These are phyloP conservation scores for Xylota segnis DNA, from an alignment of 2,888 invertebrate genomes.

Conservation along the genomic window DNA sequence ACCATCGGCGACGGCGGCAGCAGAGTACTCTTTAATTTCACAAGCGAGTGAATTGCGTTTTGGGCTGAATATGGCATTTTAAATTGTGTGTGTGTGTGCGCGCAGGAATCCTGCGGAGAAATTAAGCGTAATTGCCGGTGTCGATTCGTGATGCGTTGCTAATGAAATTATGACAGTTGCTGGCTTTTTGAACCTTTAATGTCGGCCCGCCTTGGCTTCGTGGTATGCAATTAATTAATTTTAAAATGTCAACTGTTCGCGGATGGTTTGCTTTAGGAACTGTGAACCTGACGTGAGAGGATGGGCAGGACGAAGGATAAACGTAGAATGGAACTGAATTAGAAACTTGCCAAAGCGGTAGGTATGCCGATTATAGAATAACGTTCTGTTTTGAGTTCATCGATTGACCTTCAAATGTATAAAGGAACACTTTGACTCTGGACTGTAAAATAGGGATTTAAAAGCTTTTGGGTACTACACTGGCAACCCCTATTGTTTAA, in stretches of 20 bases:
- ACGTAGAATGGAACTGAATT: slow-evolving; percentile 7
- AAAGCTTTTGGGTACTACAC: too few relatives aligned
- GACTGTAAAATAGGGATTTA: too few relatives aligned
- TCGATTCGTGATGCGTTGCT: slow-evolving; percentile 61
- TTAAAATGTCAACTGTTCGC: slow-evolving; percentile 34
- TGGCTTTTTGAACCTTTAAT: slow-evolving; percentile 58
- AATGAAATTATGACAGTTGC: slow-evolving; percentile 64
- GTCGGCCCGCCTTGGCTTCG: slow-evolving; percentile 19
- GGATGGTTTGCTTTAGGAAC: neutral
- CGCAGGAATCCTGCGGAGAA: slow-evolving; percentile 12
- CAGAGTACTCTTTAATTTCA: slow-evolving; percentile 54
- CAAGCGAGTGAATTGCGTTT: slow-evolving; percentile 49
- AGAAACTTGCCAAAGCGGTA: neutral
- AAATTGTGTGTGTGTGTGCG: neutral
- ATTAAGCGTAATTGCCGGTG: slow-evolving; percentile 52
- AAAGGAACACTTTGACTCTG: too few relatives aligned
- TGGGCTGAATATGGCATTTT: neutral
- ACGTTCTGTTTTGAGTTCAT: too few relatives aligned
- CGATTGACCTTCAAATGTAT: too few relatives aligned
- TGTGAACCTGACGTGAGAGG: neutral
- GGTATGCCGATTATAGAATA: too few relatives aligned
- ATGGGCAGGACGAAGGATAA: neutral
- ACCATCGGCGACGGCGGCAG: neutral
- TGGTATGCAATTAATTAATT: slow-evolving; percentile 47
- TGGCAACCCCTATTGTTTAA: too few relatives aligned